Evolutionary conservation across 1,140 invertebrate genomes (phyloP).

Genomic region (Callitettix versicolor): DNA sequence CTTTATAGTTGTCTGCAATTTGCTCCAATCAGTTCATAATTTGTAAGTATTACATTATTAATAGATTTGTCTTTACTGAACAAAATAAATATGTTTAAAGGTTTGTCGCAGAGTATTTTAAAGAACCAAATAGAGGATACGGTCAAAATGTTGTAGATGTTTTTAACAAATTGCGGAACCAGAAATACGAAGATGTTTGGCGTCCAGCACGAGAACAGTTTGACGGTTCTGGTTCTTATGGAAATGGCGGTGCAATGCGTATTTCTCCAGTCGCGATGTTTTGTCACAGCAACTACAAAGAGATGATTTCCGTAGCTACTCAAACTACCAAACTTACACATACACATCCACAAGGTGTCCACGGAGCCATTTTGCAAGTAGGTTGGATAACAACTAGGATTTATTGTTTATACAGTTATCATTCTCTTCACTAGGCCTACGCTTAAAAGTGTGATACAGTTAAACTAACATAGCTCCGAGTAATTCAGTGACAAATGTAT

Average conservation of each 20-base stretch:
- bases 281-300: slow-evolving; percentile 39
- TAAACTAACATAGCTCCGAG: neutral
- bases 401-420: too few relatives aligned
- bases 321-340: slow-evolving; percentile 54
- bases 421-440: too few relatives aligned
- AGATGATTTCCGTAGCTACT: slow-evolving; percentile 40
- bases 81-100: slow-evolving; percentile 22
- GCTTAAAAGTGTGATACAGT: neutral
- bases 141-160: slow-evolving; percentile 49
- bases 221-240: slow-evolving; percentile 58
- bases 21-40: too few relatives aligned
- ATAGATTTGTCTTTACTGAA: neutral
- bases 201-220: slow-evolving; percentile 58
- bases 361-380: slow-evolving; percentile 57
- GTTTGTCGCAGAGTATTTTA: slow-evolving; percentile 55
- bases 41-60: too few relatives aligned
- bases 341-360: slow-evolving; percentile 47
- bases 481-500: too few relatives aligned
- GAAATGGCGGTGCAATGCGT: slow-evolving; percentile 71
- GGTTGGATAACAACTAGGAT: too few relatives aligned
- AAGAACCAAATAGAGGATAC: slow-evolving; percentile 54
- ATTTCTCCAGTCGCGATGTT: slow-evolving; percentile 59
- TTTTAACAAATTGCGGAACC: slow-evolving; percentile 47
- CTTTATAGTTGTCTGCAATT: too few relatives aligned
- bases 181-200: slow-evolving; percentile 48